Evolutionary conservation across 2,888 invertebrate genomes (phyloP).

Genomic region (Pollenia amentaria): DNA sequence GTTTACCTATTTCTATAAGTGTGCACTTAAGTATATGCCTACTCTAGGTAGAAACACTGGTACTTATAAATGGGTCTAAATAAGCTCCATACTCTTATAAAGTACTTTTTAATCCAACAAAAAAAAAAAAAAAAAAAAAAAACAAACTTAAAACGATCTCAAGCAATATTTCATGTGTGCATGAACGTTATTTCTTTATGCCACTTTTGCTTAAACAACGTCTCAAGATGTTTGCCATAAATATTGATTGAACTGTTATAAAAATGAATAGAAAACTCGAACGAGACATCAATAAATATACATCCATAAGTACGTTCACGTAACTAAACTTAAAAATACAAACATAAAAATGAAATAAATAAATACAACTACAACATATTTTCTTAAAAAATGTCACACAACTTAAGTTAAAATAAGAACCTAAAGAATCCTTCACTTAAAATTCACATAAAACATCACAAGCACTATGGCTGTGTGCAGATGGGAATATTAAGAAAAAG

Average conservation of each 20-base stretch:
- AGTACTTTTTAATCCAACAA: no score
- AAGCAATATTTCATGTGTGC: not conserved
- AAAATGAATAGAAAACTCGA: not conserved
- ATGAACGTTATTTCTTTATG: not conserved
- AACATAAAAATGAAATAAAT: no score
- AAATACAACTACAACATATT: no score
- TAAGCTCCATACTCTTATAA: no score
- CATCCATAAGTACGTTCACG: not conserved
- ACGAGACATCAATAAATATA: not conserved
- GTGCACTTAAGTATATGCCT: no score
- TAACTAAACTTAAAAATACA: no score
- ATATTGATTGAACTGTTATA: not conserved
- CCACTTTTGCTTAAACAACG: slow-evolving; percentile 5
- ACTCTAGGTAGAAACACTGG: no score
- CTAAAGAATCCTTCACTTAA: not conserved
- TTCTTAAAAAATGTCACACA: not conserved
- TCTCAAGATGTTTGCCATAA: slow-evolving; percentile 19
- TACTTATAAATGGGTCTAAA: no score
- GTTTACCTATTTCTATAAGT: no score
- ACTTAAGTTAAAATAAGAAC: not conserved
- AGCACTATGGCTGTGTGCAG: not conserved
- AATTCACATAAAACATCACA: not conserved
- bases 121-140: no score
- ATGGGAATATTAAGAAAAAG: no score
- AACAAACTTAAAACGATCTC: no score